Conservation (phyloP, 2,797 vertebrate species). For the Megaceryle alcyon region DNA sequence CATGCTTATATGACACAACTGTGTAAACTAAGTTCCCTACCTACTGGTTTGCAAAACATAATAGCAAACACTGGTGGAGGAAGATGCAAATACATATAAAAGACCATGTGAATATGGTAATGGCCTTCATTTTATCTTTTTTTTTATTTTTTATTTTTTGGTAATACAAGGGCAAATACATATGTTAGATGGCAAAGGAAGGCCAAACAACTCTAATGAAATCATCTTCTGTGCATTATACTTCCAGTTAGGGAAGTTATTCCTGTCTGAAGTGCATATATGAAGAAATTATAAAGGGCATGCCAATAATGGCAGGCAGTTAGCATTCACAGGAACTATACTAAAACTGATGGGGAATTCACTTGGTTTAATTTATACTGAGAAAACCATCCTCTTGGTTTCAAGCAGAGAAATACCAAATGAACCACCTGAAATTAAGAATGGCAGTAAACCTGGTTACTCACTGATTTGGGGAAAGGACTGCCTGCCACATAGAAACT, state of each 20-base stretch:
- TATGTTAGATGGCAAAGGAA: neutral
- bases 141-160: neutral
- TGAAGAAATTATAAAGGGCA: neutral
- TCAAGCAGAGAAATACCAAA: constrained; percentile 38
- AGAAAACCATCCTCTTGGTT: neutral
- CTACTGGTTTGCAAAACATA: neutral
- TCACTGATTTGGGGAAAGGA: neutral
- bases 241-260: neutral
- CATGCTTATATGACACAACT: neutral
- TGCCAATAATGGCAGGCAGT: neutral
- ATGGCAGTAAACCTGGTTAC: neutral
- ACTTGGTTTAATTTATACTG: constrained; percentile 16
- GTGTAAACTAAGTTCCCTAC: neutral
- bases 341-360: neutral
- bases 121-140: neutral
- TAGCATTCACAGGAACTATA: neutral
- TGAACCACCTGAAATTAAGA: constrained; percentile 33
- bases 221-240: neutral
- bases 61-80: neutral
- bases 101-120: neutral
- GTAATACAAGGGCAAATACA: neutral
- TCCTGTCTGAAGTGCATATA: neutral
- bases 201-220: neutral
- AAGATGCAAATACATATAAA: neutral
- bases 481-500: neutral